Percentiles rank a stretch among this genome's conserved stretches.
Evolutionary conservation across 2,113 vertebrate species (phyloP).

Genomic region (Sander vitreus): DNA sequence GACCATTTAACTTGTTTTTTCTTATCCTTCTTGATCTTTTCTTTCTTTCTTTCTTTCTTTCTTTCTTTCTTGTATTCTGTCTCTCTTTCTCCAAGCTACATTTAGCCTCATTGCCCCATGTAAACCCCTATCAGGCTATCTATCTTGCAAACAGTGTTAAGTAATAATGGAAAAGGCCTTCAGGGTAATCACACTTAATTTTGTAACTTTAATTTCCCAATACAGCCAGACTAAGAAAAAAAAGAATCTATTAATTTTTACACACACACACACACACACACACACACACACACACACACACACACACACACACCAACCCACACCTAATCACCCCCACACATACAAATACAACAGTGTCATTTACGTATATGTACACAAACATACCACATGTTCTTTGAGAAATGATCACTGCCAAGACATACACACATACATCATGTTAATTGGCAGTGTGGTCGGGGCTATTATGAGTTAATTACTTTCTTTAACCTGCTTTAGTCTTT

Average conservation of each 20-base stretch:
- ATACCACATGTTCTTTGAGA: constrained; percentile 14
- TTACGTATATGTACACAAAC: not conserved
- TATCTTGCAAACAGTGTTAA: constrained; percentile 51
- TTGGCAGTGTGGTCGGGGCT: constrained; percentile 53
- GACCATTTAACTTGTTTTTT: constrained; percentile 41
- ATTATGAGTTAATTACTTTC: constrained; percentile 75
- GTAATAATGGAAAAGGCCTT: constrained; percentile 69
- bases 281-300: not conserved
- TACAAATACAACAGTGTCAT: constrained; percentile 12
- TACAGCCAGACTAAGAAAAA: constrained; percentile 30
- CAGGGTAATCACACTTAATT: constrained; percentile 62
- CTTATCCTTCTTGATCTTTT: constrained; percentile 8
- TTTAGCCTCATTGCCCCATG: constrained; percentile 22
- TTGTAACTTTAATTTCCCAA: constrained; percentile 71
- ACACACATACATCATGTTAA: constrained; percentile 44
- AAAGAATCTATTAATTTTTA: constrained; percentile 53
- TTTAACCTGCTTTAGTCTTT: constrained; percentile 65
- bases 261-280: constrained; percentile 31
- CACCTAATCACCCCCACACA: not conserved
- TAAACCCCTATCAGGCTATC: constrained; percentile 5
- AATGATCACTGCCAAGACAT: not conserved
- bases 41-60: constrained; percentile 11
- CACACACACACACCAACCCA: not conserved
- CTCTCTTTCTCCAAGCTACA: constrained; percentile 23
- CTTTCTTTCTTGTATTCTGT: not conserved